Evolutionary conservation across 2,888 invertebrate genomes (phyloP), one percentile per base, ranked within the genome.

Genomic region (Tholera decimalis): DNA sequence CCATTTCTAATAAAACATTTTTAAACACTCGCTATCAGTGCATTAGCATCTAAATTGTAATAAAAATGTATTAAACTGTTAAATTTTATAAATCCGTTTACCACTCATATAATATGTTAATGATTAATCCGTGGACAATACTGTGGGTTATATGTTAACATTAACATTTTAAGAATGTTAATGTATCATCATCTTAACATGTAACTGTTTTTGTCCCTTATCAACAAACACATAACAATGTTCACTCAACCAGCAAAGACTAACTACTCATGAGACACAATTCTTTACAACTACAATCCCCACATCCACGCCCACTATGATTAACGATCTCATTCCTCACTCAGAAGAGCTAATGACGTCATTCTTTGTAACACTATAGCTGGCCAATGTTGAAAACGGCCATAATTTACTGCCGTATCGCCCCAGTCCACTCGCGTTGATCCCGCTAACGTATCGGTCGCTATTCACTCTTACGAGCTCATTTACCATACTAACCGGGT

Each of bases 361-460:
- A 75, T 69, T 70, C 79, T 70, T 74, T 79, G 66, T 56, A 47
- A 69, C 74, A 63, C 69, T 79, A 79, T 73, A 70, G 66, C 64
- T 58, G 55, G 65, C 60, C 71, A 57, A 65, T 69, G 74, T 77
- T 58, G 64, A 74, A 77, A 71, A 74, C 69, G 73, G 70, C 63
- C 69, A 83, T 85, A 79, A 85, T 82, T 87, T 83, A 85, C 82
- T 65, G 57, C 51, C 57, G 71, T 79, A 80, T 79, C 79, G 71
- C 75, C 33, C 67, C 71, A 77, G 79, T 80, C 81, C 79, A 79
- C 74, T 77, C 83, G 80, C 85, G 83, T 84, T 88, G 89, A 88
- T 89, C 89, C 88, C 78, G 54, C 83, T 89, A 86, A 90, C 88
- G 85, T 89, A 91, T 91, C 84, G 86, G 77, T 54, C 53, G 84